phyloP scores from a whole-genome alignment of 2,797 vertebrate species.

The Sitta carolinensis region DNA sequence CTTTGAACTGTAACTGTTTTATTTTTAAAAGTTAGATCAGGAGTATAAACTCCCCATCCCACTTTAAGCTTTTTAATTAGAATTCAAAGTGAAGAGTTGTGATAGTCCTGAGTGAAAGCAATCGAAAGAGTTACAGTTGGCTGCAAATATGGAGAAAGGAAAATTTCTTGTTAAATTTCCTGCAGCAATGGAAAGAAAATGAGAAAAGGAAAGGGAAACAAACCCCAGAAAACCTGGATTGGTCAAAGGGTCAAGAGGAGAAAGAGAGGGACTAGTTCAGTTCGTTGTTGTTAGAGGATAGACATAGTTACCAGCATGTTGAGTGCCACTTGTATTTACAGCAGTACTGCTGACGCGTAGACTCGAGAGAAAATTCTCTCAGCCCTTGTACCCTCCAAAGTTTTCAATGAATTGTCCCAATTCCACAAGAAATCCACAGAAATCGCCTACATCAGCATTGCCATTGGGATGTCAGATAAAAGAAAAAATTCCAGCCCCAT shows the following conservation, averaged over 20 bases:
- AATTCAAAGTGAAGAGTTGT: slow-evolving; percentile 27
- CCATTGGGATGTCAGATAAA: not conserved
- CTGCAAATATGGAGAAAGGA: not conserved
- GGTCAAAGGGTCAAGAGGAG: not conserved
- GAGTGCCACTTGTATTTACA: not conserved
- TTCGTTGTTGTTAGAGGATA: not conserved
- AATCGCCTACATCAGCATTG: not conserved
- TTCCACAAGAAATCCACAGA: not conserved
- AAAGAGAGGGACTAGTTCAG: not conserved
- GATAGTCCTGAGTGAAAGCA: slow-evolving; percentile 55
- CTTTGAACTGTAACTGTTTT: slow-evolving; percentile 44
- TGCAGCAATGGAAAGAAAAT: not conserved
- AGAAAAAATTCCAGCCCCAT: not conserved
- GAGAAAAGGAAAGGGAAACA: not conserved
- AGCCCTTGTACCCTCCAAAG: not conserved
- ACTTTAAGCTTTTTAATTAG: slow-evolving; percentile 49
- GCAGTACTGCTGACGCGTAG: not conserved
- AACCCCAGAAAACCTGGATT: not conserved
- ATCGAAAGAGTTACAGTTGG: not conserved
- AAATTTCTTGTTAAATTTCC: slow-evolving; percentile 23
- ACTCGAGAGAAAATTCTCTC: not conserved
- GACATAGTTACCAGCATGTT: accelerated
- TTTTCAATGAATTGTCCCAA: not conserved
- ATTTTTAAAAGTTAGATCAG: slow-evolving; percentile 49
- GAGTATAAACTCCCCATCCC: slow-evolving; percentile 8